Conservation (phyloP, 2,888 invertebrate species). For the Pheosia gnoma region DNA sequence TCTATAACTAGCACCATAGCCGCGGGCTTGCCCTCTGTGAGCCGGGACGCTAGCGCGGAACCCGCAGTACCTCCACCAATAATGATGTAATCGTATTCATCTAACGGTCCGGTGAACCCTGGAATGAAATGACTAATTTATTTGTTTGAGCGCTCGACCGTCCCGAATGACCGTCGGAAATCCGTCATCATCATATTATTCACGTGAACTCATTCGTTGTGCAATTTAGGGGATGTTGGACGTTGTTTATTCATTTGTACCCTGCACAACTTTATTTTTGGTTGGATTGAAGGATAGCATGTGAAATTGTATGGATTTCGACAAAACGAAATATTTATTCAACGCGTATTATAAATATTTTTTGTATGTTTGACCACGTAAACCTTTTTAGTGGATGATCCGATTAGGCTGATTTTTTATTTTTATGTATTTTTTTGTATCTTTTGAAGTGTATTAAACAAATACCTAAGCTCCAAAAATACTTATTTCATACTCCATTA, state of each 20-base stretch:
- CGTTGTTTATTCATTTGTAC: neutral
- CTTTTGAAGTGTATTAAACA: too few relatives aligned
- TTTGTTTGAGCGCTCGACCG: conserved; percentile 1
- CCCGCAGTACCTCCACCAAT: conserved; percentile 90
- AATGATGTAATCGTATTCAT: conserved; percentile 87
- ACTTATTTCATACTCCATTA: too few relatives aligned
- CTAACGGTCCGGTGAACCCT: conserved; percentile 58
- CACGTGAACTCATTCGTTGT: neutral
- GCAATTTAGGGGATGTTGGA: neutral
- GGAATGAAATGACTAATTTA: conserved; percentile 15
- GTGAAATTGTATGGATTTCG: too few relatives aligned
- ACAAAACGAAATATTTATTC: neutral
- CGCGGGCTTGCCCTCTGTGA: conserved; percentile 84
- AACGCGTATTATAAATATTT: too few relatives aligned
- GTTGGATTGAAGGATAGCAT: too few relatives aligned
- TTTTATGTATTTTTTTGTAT: too few relatives aligned
- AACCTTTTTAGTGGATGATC: too few relatives aligned
- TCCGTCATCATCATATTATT: neutral
- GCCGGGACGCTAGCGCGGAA: conserved; percentile 87
- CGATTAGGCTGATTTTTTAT: too few relatives aligned
- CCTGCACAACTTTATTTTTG: too few relatives aligned
- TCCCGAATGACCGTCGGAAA: neutral
- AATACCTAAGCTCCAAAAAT: too few relatives aligned
- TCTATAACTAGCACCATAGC: conserved; percentile 86
- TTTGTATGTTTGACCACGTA: too few relatives aligned